Base-by-base conservation (phyloP, 2,888 invertebrate genomes). In the Sinelater perroti region DNA sequence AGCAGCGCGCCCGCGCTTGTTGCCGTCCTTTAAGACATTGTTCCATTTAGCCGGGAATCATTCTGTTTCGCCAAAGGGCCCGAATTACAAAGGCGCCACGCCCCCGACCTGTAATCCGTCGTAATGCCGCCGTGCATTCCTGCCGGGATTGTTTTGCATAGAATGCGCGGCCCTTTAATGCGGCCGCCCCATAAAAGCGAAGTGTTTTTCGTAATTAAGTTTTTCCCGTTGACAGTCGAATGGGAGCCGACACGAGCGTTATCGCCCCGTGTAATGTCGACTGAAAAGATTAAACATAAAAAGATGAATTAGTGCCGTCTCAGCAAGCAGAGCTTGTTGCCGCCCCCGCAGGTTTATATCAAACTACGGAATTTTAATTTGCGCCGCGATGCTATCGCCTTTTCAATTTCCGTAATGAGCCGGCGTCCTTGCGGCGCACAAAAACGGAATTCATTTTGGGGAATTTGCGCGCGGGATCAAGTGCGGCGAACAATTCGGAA, bases 121-220 rank as follows among this genome's bases (percentile, higher is more conserved):
- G 60, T 70, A 68, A 70, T 67, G 61, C 63, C 62, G 66, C 70
- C 70, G 69, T 71, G 70, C 70, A 70, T 66, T 71, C 70, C 64
- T 68, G 67, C 60, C 67, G 64, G 70, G 66, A 71, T 70, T 70
- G 69, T 69, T 70, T 70, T 69, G 68, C 69, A 67, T 67, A 65
- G 67, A 63, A 66, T 67, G 64, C 63, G 61, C 57, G 63, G 44
- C 40, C 52, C 61, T 57, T 70, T 69, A 65, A 67, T 67, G 65
- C 60, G 63, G 65, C 63, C 64, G 60, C 62, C 64, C 57, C 60
- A 64, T 64, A 67, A 70, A 49, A 38, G 68, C 60, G 56, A 65
- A 70, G 68, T 70, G 68, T 68, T 71, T 69, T 70, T 66, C 65
- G 66, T 70, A 71, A 71, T 71, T 70, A 70, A 70, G 68, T 70